Percentiles rank a stretch among this genome's conserved stretches.
Evolutionary conservation across 2,113 vertebrate species (phyloP).

Genomic region (Vanacampus margaritifer): DNA sequence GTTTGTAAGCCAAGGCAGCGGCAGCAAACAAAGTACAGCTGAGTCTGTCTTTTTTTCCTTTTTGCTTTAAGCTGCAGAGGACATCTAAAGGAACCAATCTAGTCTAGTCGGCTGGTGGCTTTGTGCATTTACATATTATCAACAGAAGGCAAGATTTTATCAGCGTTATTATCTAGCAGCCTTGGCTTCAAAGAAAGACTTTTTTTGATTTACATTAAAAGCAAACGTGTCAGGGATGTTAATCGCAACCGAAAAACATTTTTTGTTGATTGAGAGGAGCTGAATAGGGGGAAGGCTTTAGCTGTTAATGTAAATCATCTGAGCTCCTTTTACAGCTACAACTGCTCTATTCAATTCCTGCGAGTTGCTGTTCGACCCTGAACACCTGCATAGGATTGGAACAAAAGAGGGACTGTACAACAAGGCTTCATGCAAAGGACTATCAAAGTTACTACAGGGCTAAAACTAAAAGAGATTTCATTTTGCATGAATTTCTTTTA

Average conservation of each 20-base stretch:
- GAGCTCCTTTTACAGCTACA: background rate
- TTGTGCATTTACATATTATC: conserved; percentile 2
- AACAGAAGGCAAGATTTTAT: background rate
- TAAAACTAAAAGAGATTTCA: background rate
- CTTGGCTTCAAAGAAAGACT: background rate
- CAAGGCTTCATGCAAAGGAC: background rate
- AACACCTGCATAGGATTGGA: background rate
- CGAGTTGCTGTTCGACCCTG: background rate
- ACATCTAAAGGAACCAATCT: background rate
- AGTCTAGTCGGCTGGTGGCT: background rate
- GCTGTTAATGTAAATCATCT: background rate
- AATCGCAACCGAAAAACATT: background rate
- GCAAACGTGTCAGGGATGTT: background rate
- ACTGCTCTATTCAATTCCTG: background rate
- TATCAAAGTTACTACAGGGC: background rate
- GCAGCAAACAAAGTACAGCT: background rate
- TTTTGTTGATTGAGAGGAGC: background rate
- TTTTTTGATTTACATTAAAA: background rate
- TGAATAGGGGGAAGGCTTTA: background rate
- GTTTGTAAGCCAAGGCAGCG: background rate
- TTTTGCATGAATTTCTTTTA: background rate
- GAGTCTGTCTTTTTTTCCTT: background rate
- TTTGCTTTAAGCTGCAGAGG: background rate
- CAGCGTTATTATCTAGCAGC: background rate
- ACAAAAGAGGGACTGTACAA: background rate